phyloP scores from a whole-genome alignment of 2,888 invertebrate species.

The Melanotus villosus region DNA sequence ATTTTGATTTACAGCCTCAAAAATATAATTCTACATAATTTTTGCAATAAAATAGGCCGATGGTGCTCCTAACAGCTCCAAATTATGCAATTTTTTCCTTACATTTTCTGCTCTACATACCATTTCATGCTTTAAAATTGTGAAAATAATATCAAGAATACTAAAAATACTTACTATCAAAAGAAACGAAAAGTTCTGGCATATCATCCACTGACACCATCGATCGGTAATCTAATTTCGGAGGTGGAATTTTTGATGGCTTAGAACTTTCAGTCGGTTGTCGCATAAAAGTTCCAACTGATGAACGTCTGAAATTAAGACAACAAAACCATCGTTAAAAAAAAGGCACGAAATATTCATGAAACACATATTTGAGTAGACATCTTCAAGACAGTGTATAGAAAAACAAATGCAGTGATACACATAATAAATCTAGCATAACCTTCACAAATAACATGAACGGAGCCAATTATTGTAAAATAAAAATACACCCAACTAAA shows the following conservation, averaged over 20 bases:
- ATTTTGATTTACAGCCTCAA: not conserved
- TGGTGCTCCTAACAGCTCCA: slow-evolving; percentile 19
- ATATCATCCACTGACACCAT: slow-evolving; percentile 96
- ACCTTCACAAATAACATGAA: slow-evolving; percentile 19
- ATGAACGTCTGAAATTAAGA: slow-evolving; percentile 78
- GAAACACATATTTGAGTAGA: slow-evolving; percentile 11
- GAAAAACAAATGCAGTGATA: slow-evolving; percentile 5
- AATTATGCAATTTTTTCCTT: slow-evolving; percentile 13
- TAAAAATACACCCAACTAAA: slow-evolving; percentile 27
- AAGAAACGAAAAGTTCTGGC: slow-evolving; percentile 94
- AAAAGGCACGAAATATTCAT: not conserved
- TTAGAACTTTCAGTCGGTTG: slow-evolving; percentile 75
- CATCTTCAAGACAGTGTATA: not conserved
- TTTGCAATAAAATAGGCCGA: slow-evolving; percentile 16
- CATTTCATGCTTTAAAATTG: slow-evolving; percentile 16
- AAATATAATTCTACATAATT: not conserved
- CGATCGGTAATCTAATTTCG: slow-evolving; percentile 89
- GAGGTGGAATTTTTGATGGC: slow-evolving; percentile 74
- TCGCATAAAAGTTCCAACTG: slow-evolving; percentile 88
- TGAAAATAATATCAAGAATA: slow-evolving; percentile 30
- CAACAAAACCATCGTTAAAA: slow-evolving; percentile 53
- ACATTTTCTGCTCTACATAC: slow-evolving; percentile 18
- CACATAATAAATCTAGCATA: too few relatives aligned
- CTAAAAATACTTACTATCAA: slow-evolving; percentile 88
- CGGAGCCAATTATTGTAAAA: slow-evolving; percentile 17